These are phyloP conservation scores for Apamea monoglypha DNA, from an alignment of 2,888 invertebrate genomes.

Conservation along the genomic window DNA sequence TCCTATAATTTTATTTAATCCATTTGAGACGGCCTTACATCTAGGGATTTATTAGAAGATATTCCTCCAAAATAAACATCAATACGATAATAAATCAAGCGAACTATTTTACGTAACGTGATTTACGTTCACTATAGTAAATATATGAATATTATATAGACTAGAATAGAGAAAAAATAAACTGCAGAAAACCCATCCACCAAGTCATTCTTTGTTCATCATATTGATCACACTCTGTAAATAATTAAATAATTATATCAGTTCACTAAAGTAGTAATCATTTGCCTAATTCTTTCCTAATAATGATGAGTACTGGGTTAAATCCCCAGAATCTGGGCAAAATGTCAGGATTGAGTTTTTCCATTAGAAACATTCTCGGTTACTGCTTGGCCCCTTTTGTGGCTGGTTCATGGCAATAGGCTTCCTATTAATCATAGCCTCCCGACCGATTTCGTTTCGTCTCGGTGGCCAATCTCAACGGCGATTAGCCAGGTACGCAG, in stretches of 20 bases:
- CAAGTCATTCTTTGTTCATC: slow-evolving; percentile 91
- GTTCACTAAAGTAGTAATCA: too few relatives aligned
- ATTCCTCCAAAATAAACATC: slow-evolving; percentile 49
- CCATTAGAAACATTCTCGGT: too few relatives aligned
- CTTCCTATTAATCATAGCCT: too few relatives aligned
- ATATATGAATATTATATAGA: slow-evolving; percentile 29
- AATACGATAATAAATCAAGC: slow-evolving; percentile 49
- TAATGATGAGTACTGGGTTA: too few relatives aligned
- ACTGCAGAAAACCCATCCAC: slow-evolving; percentile 87
- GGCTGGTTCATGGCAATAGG: too few relatives aligned
- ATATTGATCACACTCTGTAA: slow-evolving; percentile 90
- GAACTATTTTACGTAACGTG: slow-evolving; percentile 47
- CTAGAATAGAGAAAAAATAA: neutral
- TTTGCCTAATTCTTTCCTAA: too few relatives aligned
- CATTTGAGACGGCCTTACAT: slow-evolving; percentile 22
- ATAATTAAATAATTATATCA: neutral
- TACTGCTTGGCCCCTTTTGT: too few relatives aligned
- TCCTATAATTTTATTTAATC: slow-evolving; percentile 25
- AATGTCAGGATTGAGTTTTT: too few relatives aligned
- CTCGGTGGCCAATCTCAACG: too few relatives aligned
- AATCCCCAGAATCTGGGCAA: too few relatives aligned
- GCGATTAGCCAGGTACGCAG: too few relatives aligned
- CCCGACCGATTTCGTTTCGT: too few relatives aligned
- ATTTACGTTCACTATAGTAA: slow-evolving; percentile 38
- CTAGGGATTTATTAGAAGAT: slow-evolving; percentile 33